phyloP scores from a whole-genome alignment of 1,140 invertebrate genomes.

The Spodoptera litura region DNA sequence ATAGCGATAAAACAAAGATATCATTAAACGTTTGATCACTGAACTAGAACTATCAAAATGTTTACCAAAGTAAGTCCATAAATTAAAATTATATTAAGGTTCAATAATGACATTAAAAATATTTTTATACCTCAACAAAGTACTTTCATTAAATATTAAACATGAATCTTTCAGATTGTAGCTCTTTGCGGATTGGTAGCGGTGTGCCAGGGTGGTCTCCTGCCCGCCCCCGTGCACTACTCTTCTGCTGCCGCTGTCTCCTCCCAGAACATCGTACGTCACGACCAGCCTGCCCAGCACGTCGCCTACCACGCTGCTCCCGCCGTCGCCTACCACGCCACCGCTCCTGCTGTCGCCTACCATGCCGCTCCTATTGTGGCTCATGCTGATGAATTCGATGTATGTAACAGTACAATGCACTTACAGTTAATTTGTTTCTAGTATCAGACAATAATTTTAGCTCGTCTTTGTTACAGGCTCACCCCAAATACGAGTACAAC shows the following conservation, averaged over 20 bases:
- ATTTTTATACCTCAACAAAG: no score
- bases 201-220: constrained; percentile 66
- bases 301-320: constrained; percentile 55
- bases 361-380: constrained; percentile 52
- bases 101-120: no score
- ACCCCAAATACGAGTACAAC: constrained; percentile 79
- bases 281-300: constrained; percentile 62
- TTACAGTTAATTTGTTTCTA: no score
- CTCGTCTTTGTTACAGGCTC: background rate
- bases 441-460: background rate
- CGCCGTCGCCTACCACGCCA: constrained; percentile 55
- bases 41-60: constrained; percentile 45
- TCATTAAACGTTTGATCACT: no score
- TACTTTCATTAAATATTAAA: no score
- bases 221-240: constrained; percentile 57
- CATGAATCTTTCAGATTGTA: no score
- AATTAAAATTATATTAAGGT: background rate
- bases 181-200: constrained; percentile 67
- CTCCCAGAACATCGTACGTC: constrained; percentile 71
- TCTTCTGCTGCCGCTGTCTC: constrained; percentile 48
- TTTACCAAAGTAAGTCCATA: constrained; percentile 55
- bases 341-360: constrained; percentile 53
- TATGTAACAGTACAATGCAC: background rate
- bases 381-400: background rate
- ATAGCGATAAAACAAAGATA: background rate